Base-by-base conservation (phyloP, 2,797 vertebrate genomes). In the Cacajao melanocephalus region DNA sequence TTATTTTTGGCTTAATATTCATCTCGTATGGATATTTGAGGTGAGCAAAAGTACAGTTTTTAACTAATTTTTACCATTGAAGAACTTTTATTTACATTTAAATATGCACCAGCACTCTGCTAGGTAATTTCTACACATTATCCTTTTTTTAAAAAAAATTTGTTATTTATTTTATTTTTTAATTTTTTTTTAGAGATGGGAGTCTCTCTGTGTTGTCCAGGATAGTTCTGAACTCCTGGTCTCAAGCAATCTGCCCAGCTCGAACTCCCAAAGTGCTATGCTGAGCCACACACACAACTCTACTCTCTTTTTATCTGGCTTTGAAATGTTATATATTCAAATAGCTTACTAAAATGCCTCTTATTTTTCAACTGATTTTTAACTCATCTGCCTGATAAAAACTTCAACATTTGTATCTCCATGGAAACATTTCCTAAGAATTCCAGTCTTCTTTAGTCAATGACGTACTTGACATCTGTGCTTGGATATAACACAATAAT, bases 291-390 rank as follows among this genome's bases (percentile, higher is more conserved):
- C 7, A 67, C 7, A 4, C 33, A 67, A n/a, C 15, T 4, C 15
- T 67, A 67, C 64, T n/a, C 7, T 67, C 64, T 19, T 67, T 79
- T 90, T 78, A 76, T 94, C 36, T 87, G 30, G 48, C 33, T 28
- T 52, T 73, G 4, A 81, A 78, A 64, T 87, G 5, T 67, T 83
- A 6, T 33, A 70, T 72, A 14, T 81, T 86, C 26, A 96, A 48
- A 72, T 12, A 88, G 14, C 5, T 84, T 92, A n/a, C 5, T 48
- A 89, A 90, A 89, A 76, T 19, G 39, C 4, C 1, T 9, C 8
- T 91, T 91, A 83, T 90, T 94, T 91, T 58, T 46, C 89, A 41
- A 86, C 28, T 75, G 41, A 89, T 7, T 81, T 95, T 93, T 64
- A 86, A 82, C 9, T 93, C 14, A 82, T 72, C 41, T 87, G 5